Base-by-base conservation (phyloP, 2,888 invertebrate genomes). In the Hypercompe scribonia region DNA sequence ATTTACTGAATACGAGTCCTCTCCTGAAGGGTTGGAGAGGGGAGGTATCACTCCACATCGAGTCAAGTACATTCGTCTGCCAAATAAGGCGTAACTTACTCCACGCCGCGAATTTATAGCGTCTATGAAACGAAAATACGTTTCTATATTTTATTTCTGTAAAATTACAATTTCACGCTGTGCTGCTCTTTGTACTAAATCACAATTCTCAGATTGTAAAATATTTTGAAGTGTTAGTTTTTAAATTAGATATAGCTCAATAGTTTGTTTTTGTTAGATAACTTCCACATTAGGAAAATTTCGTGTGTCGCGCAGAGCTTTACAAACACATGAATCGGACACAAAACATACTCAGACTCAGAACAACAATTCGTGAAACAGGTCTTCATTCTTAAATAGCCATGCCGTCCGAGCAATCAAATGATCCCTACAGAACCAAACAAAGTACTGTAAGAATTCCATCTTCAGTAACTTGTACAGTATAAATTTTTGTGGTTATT, bases 81-180 rank as follows among this genome's bases (percentile, higher is more conserved):
- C 90, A 93, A 94, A 94, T 94, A 94, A 92, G 91, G 94, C 93
- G 93, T 93, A 92, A 93, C 92, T 88, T 89, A 91, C 90, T 89
- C 88, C 84, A 79, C 85, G 85, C 87, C 87, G 82, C 87, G 85
- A 91, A 90, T 91, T 90, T 91, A 91, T 88, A 87, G 87, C 87
- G 82, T 84, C 88, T 87, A 89, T 90, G 85, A 88, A 88, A 89
- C 84, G 84, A 90, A 90, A 90, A 90, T 89, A 89, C 85, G 83
- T 84, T 85, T 83, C 80, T 84, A 75, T 82, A 81, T 84, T 89
- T 90, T 91, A 90, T 91, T 90, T 88, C 83, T 86, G 86, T 84
- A 90, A 92, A 92, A 89, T 91, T 90, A 90, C 91, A 91, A 92
- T 93, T 93, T 93, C 90, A 92, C 90, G 90, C 89, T 88, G 88